These are phyloP conservation scores for Philopotamus ludificatus DNA, from an alignment of 1,140 invertebrate genomes.

Conservation along the genomic window DNA sequence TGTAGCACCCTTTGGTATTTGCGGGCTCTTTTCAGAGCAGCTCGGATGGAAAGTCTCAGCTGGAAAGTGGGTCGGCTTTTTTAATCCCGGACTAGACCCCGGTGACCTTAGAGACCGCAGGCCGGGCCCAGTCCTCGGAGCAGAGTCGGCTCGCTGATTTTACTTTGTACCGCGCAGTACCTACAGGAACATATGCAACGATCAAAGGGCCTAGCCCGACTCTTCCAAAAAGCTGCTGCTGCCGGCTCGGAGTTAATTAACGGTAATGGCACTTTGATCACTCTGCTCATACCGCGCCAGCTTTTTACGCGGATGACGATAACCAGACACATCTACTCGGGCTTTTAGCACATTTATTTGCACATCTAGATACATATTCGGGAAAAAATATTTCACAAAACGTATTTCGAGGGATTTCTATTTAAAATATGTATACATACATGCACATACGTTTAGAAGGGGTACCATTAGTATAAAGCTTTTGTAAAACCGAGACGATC, in stretches of 20 bases:
- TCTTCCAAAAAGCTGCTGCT: neutral
- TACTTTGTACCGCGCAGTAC: conserved; percentile 17
- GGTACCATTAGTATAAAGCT: neutral
- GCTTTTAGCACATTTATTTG: too few species aligned
- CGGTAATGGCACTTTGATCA: neutral
- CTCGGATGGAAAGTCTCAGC: neutral
- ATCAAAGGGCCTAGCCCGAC: conserved; percentile 2
- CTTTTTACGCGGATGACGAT: neutral
- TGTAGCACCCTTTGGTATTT: conserved; percentile 3
- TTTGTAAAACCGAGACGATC: neutral
- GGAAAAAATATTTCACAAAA: neutral
- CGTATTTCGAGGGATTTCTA: neutral
- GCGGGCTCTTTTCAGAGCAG: neutral
- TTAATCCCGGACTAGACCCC: neutral
- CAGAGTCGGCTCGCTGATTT: conserved; percentile 25
- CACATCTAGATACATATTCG: neutral
- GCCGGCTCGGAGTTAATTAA: neutral
- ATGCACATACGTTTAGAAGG: neutral
- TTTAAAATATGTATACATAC: neutral
- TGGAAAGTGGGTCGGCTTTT: conserved; percentile 17
- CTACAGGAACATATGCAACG: conserved; percentile 1
- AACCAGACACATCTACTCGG: neutral
- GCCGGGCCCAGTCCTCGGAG: conserved; percentile 25
- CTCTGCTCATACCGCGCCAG: neutral
- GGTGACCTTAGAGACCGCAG: neutral